A percentile compares a stretch with the other conserved stretches of the same genome.
phyloP scores from a whole-genome alignment of 2,113 vertebrate genomes.

The Orthonyx spaldingii region DNA sequence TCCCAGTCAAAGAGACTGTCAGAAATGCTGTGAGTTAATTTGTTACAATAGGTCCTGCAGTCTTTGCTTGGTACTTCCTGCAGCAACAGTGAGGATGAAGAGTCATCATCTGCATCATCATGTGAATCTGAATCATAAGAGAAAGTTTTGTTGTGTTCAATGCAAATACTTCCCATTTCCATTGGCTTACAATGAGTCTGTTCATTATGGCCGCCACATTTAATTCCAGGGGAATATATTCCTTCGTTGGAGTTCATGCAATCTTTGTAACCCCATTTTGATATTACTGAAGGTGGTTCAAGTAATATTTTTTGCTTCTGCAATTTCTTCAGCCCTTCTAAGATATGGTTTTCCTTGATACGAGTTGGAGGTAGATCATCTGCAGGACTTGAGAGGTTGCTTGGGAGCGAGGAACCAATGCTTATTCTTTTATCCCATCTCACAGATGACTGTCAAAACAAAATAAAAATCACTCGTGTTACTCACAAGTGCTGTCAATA shows the following conservation, averaged over 20 bases:
- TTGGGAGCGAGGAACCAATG: constrained; percentile 82
- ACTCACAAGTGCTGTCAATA: background rate
- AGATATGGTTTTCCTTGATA: constrained; percentile 87
- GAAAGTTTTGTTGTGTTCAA: constrained; percentile 65
- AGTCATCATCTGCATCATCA: constrained; percentile 79
- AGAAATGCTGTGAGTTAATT: constrained; percentile 83
- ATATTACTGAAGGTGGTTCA: constrained; percentile 78
- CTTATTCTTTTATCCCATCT: constrained; percentile 88
- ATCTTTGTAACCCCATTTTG: constrained; percentile 88
- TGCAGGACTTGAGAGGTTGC: constrained; percentile 78
- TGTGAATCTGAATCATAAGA: constrained; percentile 80
- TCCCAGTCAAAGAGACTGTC: constrained; percentile 88
- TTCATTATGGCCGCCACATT: constrained; percentile 73
- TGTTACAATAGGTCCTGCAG: constrained; percentile 69
- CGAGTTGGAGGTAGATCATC: constrained; percentile 84
- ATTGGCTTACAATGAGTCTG: constrained; percentile 44
- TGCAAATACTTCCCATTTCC: constrained; percentile 20
- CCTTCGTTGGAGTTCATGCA: constrained; percentile 97
- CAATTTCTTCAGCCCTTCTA: constrained; percentile 85
- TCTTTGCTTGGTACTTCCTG: constrained; percentile 73
- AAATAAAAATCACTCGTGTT: background rate
- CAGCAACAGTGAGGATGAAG: constrained; percentile 62
- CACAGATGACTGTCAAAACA: constrained; percentile 74
- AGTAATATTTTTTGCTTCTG: constrained; percentile 80
- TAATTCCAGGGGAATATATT: constrained; percentile 90